These are phyloP conservation scores for Aphis craccivora DNA, from an alignment of 1,140 invertebrate species.

Conservation along the genomic window DNA sequence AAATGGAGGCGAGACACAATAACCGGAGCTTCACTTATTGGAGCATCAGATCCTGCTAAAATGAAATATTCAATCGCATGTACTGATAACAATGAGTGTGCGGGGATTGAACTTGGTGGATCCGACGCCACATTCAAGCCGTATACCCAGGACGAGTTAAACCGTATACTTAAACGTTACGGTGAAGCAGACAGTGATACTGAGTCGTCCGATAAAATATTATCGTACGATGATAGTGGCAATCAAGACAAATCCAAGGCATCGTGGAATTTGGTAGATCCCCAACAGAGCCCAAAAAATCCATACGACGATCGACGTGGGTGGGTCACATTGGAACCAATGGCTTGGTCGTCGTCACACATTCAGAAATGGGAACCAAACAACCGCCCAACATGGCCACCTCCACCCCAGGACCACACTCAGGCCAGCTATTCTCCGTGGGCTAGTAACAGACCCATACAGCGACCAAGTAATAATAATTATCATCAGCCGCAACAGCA, in stretches of 20 bases:
- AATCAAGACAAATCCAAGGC: constrained; percentile 63
- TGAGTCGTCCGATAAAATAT: constrained; percentile 60
- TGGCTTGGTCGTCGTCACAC: constrained; percentile 81
- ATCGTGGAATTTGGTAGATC: constrained; percentile 62
- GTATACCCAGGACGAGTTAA: constrained; percentile 62
- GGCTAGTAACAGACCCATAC: constrained; percentile 35
- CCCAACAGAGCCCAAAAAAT: constrained; percentile 65
- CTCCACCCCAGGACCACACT: constrained; percentile 58
- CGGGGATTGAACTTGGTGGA: constrained; percentile 23
- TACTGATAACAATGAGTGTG: constrained; percentile 51
- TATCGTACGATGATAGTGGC: constrained; percentile 56
- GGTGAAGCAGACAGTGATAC: constrained; percentile 60
- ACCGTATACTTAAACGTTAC: constrained; percentile 61
- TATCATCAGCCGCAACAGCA: constrained; percentile 62
- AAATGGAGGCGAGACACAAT: constrained; percentile 54
- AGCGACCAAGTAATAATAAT: constrained; percentile 30
- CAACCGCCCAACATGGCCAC: constrained; percentile 64
- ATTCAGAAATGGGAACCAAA: constrained; percentile 77
- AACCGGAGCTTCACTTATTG: constrained; percentile 41
- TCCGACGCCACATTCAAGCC: constrained; percentile 61
- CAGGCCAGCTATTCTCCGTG: constrained; percentile 31
- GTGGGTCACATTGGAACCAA: constrained; percentile 79
- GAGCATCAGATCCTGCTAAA: constrained; percentile 44
- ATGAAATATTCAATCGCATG: constrained; percentile 54
- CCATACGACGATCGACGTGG: constrained; percentile 75